A percentile compares a stretch with the other conserved stretches of the same genome.
Evolutionary conservation across 2,113 vertebrate species (phyloP).

Genomic region (Leucopternis melanops): DNA sequence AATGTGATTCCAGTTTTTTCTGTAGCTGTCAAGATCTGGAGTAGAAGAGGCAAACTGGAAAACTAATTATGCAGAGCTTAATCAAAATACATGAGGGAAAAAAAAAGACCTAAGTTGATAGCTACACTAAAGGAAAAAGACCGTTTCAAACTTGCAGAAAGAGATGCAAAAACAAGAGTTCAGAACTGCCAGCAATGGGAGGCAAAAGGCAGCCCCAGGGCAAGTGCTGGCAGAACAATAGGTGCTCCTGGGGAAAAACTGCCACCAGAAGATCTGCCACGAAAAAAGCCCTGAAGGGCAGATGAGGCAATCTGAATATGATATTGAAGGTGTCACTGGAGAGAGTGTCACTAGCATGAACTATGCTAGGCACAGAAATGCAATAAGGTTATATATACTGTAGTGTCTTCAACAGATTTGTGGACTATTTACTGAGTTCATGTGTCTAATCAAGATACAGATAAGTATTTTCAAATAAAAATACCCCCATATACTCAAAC

Average conservation of each 20-base stretch:
- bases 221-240: background rate
- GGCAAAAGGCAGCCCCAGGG: conserved; percentile 6
- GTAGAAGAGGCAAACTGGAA: background rate
- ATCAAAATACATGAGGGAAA: background rate
- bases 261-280: background rate
- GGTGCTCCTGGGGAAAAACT: background rate
- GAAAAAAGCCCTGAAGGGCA: background rate
- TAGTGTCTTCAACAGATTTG: background rate
- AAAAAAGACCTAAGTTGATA: background rate
- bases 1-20: background rate
- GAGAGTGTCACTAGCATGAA: background rate
- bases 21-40: background rate
- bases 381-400: background rate
- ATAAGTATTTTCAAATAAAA: background rate
- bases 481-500: background rate
- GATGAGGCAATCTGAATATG: background rate
- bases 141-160: background rate
- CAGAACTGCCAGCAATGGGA: background rate
- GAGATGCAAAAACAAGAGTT: background rate
- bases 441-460: background rate
- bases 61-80: background rate
- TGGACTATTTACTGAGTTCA: background rate
- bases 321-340: background rate
- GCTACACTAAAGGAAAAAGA: background rate
- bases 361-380: background rate